Evolutionary conservation across 2,888 invertebrate species (phyloP), one percentile per base, ranked within the genome.

Genomic region (Xanthorhoe designata): DNA sequence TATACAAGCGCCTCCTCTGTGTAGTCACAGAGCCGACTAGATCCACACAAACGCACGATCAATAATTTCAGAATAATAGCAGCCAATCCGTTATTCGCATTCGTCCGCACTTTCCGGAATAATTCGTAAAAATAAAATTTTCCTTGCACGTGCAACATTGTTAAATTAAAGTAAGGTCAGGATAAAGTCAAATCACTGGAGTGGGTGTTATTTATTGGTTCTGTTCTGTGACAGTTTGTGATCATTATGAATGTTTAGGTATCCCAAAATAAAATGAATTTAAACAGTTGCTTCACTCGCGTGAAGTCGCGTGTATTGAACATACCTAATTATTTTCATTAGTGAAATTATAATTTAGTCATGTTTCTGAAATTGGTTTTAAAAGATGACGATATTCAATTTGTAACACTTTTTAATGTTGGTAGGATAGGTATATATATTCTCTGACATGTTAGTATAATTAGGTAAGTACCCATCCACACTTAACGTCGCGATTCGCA

Each of bases 51-150:
- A 82, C 85, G 82, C 85, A 84, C 66, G 78, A 77, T 78, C 64
- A 67, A 81, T 81, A 86, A 86, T 89, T 87, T 88, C 87, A 83
- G 83, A 85, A 87, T 88, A 89, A 89, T 88, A 87, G 84, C 86
- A 87, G 86, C 87, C 81, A 89, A 90, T 90, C 90, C 89, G 91
- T 88, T 91, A 90, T 78, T 89, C 87, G 89, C 89, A 88, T 91
- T 91, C 87, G 88, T 89, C 87, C 82, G 78, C 77, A 86, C 80
- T 90, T 91, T 91, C 91, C 89, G 87, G 89, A 92, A 92, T 90
- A 88, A 85, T 87, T 89, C 84, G 86, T 85, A 84, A 89, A 90
- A 88, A 86, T 84, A 83, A 79, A 75, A 84, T 88, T 86, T 87
- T 87, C 85, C 84, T 84, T 79, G 78, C 79, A 52, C 58, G 29